These are phyloP conservation scores for Lordiphosa clarofinis DNA, from an alignment of 1,140 invertebrate genomes.

Conservation along the genomic window DNA sequence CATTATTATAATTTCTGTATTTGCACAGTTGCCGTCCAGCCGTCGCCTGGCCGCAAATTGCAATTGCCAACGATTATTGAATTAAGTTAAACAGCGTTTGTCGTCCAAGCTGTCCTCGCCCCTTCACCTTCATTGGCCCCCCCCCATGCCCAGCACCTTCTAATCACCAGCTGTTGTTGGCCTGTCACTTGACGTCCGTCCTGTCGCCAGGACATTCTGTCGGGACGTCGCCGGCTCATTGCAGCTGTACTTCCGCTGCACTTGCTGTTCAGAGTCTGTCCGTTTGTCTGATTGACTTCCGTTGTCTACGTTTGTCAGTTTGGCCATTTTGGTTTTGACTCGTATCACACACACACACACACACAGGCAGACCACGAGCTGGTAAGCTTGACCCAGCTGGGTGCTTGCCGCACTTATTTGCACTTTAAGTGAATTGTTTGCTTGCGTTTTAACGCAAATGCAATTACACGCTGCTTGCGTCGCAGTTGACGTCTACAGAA, in stretches of 20 bases:
- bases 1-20: slow-evolving; percentile 79
- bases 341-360: slow-evolving; percentile 18
- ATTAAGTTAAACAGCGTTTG: slow-evolving; percentile 79
- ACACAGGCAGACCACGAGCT: slow-evolving; percentile 11
- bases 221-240: slow-evolving; percentile 52
- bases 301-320: slow-evolving; percentile 74
- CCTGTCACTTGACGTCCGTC: slow-evolving; percentile 40
- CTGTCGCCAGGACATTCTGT: slow-evolving; percentile 40
- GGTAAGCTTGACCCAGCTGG: slow-evolving; percentile 5
- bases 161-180: slow-evolving; percentile 64
- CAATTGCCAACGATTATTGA: slow-evolving; percentile 79
- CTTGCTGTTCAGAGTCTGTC: slow-evolving; percentile 74
- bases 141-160: slow-evolving; percentile 16
- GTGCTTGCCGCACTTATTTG: slow-evolving; percentile 64
- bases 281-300: slow-evolving; percentile 73
- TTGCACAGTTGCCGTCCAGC: slow-evolving; percentile 70
- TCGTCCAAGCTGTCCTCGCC: slow-evolving; percentile 24
- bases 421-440: slow-evolving; percentile 78
- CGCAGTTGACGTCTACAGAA: slow-evolving; percentile 22
- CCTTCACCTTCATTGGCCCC: not conserved
- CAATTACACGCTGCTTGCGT: slow-evolving; percentile 62
- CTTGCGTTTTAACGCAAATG: slow-evolving; percentile 78
- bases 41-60: slow-evolving; percentile 69
- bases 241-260: slow-evolving; percentile 72
- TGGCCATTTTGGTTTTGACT: slow-evolving; percentile 73